Conservation (phyloP, 2,113 vertebrate genomes). For the Hemiprocne comata region DNA sequence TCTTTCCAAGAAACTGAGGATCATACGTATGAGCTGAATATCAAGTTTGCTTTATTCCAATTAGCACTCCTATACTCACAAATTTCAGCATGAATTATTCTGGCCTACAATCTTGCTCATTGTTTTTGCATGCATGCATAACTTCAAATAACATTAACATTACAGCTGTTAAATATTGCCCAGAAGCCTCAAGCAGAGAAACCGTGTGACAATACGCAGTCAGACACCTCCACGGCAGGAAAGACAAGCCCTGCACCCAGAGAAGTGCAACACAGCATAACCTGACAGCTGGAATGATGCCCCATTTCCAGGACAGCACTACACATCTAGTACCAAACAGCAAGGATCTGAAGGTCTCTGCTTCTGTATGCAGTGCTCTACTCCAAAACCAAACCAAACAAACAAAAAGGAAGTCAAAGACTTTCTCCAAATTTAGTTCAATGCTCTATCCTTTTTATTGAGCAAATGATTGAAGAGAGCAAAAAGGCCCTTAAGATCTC, state of each 20-base stretch:
- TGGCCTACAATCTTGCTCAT: background rate
- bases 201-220: background rate
- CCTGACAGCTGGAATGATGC: background rate
- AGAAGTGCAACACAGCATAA: background rate
- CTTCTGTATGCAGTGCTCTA: background rate
- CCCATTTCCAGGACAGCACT: background rate
- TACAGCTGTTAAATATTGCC: background rate
- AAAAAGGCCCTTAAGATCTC: background rate
- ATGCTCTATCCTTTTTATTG: background rate
- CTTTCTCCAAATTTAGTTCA: background rate
- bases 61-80: background rate
- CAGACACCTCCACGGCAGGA: background rate
- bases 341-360: background rate
- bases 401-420: background rate
- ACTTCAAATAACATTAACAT: background rate
- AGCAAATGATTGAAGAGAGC: background rate
- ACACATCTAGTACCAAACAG: background rate
- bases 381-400: background rate
- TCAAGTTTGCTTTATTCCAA: background rate
- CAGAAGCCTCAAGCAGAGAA: background rate
- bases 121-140: background rate
- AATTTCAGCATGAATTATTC: background rate
- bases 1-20: background rate
- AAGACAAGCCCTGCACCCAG: background rate
- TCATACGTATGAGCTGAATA: background rate